Percentiles rank a stretch among this genome's conserved stretches.
Evolutionary conservation across 2,797 vertebrate species (phyloP).

Genomic region (Aulostomus chinensis): DNA sequence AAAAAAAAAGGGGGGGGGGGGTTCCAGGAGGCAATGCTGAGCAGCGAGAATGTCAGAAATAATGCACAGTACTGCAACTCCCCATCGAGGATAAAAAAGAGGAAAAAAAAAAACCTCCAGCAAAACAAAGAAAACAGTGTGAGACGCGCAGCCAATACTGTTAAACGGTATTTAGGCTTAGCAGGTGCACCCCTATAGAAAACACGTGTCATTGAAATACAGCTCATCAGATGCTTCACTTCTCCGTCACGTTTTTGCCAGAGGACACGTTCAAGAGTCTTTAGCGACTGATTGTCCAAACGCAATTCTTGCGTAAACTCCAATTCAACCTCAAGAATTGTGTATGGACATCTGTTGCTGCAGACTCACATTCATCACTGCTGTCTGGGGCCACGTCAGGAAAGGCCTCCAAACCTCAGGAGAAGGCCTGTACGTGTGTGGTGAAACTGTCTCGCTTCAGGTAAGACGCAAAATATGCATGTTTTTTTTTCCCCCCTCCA

Average conservation of each 20-base stretch:
- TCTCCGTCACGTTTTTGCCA: conserved; percentile 28
- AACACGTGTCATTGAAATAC: conserved; percentile 24
- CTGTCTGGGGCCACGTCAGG: conserved; percentile 52
- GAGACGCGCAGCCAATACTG: conserved; percentile 41
- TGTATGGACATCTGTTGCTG: conserved; percentile 99
- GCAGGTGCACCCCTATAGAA: conserved; percentile 65
- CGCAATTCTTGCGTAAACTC: conserved; percentile 99
- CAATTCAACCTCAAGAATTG: conserved; percentile 95
- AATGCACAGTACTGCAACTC: conserved; percentile 48
- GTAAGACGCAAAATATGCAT: conserved; percentile 53
- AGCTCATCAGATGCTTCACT: conserved; percentile 24
- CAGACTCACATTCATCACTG: conserved; percentile 82
- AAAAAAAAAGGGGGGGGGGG: conserved; percentile 3
- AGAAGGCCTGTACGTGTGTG: not conserved
- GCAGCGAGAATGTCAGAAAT: conserved; percentile 37
- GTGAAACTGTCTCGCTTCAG: conserved; percentile 57
- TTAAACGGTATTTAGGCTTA: conserved; percentile 47
- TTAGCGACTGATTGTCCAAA: conserved; percentile 99
- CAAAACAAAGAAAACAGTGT: conserved; percentile 19
- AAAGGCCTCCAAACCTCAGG: conserved; percentile 32
- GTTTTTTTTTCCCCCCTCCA: not conserved
- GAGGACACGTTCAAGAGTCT: conserved; percentile 67
- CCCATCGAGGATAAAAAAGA: too few species aligned
- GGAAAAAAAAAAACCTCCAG: not conserved
- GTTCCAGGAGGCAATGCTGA: conserved; percentile 35